These are phyloP conservation scores for Sympetrum striolatum DNA, from an alignment of 2,888 invertebrate genomes.

Conservation along the genomic window DNA sequence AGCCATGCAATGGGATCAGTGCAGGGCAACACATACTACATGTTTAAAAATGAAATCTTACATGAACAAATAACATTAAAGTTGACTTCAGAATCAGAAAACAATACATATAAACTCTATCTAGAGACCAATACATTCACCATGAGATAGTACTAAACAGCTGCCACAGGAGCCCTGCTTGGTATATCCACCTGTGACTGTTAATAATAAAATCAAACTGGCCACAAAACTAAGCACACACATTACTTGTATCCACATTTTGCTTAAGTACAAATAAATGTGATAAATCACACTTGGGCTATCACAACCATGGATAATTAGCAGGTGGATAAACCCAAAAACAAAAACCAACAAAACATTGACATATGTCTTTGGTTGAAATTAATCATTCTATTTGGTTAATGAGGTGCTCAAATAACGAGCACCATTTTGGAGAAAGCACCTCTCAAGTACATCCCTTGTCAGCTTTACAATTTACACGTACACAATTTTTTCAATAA, in stretches of 20 bases:
- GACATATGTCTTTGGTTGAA: slow-evolving; percentile 40
- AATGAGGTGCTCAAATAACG: slow-evolving; percentile 21
- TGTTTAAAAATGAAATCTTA: slow-evolving; percentile 30
- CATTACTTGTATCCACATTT: slow-evolving; percentile 40
- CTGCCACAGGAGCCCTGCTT: slow-evolving; percentile 41
- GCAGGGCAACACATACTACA: slow-evolving; percentile 40
- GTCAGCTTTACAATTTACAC: slow-evolving; percentile 24
- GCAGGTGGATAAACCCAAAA: slow-evolving; percentile 37
- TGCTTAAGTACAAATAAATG: slow-evolving; percentile 38
- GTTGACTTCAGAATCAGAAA: slow-evolving; percentile 33
- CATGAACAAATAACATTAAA: slow-evolving; percentile 37
- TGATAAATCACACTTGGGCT: slow-evolving; percentile 40
- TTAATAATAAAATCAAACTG: slow-evolving; percentile 43
- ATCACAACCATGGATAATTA: slow-evolving; percentile 37
- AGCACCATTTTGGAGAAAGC: slow-evolving; percentile 32
- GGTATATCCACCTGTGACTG: slow-evolving; percentile 19
- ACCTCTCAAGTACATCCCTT: slow-evolving; percentile 14
- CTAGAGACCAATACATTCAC: slow-evolving; percentile 33
- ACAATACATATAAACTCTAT: slow-evolving; percentile 37
- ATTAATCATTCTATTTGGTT: slow-evolving; percentile 40
- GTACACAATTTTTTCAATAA: slow-evolving; percentile 34
- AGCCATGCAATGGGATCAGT: slow-evolving; percentile 38
- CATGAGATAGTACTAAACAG: slow-evolving; percentile 27
- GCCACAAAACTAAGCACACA: slow-evolving; percentile 41
- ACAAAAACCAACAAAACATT: slow-evolving; percentile 43